Evolutionary conservation across 1,140 invertebrate genomes (phyloP), one percentile per base, ranked within the genome.

Genomic region (Drosophila tristis): DNA sequence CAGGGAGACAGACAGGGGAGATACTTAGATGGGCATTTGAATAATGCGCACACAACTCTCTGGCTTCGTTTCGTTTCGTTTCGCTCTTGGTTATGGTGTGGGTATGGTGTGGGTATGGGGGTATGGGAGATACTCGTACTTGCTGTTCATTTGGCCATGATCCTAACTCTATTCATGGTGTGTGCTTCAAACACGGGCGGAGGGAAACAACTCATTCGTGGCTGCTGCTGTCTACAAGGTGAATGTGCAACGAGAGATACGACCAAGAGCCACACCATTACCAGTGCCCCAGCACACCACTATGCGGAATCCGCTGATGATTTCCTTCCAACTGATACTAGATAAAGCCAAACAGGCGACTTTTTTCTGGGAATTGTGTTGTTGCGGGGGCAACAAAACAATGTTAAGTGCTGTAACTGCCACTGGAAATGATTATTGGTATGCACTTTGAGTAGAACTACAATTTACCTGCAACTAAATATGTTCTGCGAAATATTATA

Each of bases 21-120:
- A 74, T 81, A 79, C 80, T 81, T 78, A 68, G 78, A 68, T 82
- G 84, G 84, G 66, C 78, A 86, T 89, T 86, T 86, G 82, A 82
- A 89, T 87, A 86, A 86, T 87, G 78, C 62, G 66, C 76, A 58
- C 49, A 60, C 67, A 71, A 77, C 58, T 45, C 61, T 50, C 8
- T 44, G 66, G 59, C 67, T 61, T 66, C 61, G 59, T 53, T 39
- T 39, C 4, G 11, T 5, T 39, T 39, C 35, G 2, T 25, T 25
- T 25, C 4, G 2, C 23, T 25, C 23, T 25, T 25, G 23, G 39
- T 64, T 57, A 31, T 31, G 31, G 31, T 8, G 31, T 7, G 31
- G 47, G 61, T 57, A 31, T 31, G 31, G 31, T 8, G 31, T 7
- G 31, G 47, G 61, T 57, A 9, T 31, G 31, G 8, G 31, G 23